Evolutionary conservation across 1,140 invertebrate genomes (phyloP).

Genomic region (Saccostrea echinata): DNA sequence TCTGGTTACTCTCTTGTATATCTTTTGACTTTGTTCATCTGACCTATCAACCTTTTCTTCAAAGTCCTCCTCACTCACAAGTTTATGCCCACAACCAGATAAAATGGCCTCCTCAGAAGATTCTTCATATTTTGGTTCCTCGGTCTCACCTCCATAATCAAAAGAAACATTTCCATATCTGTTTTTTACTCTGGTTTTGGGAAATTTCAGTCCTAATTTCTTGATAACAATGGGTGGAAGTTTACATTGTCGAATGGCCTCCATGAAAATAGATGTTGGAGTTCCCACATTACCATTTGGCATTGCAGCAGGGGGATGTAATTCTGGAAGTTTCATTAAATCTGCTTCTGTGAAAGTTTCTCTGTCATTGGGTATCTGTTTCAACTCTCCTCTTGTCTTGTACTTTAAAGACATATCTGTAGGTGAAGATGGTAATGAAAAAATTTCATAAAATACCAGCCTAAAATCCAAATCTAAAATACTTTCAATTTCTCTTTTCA

Average conservation of each 20-base stretch:
- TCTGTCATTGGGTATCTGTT: constrained; percentile 66
- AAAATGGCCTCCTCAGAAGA: constrained; percentile 45
- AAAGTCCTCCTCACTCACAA: constrained; percentile 36
- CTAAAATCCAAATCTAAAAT: no score
- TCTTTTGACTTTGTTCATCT: constrained; percentile 2
- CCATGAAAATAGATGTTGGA: constrained; percentile 81
- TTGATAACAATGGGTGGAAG: constrained; percentile 82
- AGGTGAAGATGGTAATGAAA: neutral
- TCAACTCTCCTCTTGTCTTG: constrained; percentile 70
- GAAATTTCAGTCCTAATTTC: constrained; percentile 80
- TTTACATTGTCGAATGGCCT: constrained; percentile 81
- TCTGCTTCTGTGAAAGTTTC: constrained; percentile 74
- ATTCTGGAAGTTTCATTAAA: constrained; percentile 79
- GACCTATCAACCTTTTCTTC: neutral
- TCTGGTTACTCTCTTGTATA: constrained; percentile 51
- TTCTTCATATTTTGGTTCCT: constrained; percentile 16
- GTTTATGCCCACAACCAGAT: constrained; percentile 56
- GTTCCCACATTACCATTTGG: constrained; percentile 84
- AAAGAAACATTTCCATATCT: constrained; percentile 82
- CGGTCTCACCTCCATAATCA: constrained; percentile 78
- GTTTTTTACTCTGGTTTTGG: constrained; percentile 74
- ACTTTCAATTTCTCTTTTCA: no score
- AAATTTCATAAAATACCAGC: neutral
- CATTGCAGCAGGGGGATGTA: constrained; percentile 81
- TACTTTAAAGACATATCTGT: constrained; percentile 49